Conservation (phyloP, 2,797 vertebrate genomes). For the Lophius americanus region DNA sequence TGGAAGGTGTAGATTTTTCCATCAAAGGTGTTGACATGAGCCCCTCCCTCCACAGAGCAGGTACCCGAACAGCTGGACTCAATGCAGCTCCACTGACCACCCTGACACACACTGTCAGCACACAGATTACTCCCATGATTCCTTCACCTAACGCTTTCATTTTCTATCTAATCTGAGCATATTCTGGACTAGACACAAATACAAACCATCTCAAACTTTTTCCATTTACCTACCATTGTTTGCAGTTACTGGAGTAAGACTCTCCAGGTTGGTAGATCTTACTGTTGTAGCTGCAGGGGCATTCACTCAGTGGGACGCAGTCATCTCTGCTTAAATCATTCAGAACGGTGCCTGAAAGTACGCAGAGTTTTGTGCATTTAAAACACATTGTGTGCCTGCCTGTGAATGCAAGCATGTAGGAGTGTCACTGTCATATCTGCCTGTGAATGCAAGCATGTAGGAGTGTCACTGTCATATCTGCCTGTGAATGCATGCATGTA, state of each 20-base stretch:
- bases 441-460: not conserved
- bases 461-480: no score
- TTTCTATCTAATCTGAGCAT: not conserved
- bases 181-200: not conserved
- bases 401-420: not conserved
- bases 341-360: slow-evolving; percentile 66
- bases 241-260: slow-evolving; percentile 65
- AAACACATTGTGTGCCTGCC: not conserved
- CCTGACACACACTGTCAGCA: slow-evolving; percentile 68
- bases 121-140: not conserved
- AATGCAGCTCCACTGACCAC: slow-evolving; percentile 83
- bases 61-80: slow-evolving; percentile 81
- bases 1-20: slow-evolving; percentile 86
- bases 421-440: no score
- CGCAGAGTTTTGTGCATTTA: not conserved
- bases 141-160: not conserved
- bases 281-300: slow-evolving; percentile 71
- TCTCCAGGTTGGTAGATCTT: slow-evolving; percentile 66
- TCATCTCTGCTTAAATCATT: slow-evolving; percentile 70
- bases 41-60: slow-evolving; percentile 87
- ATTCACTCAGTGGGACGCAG: slow-evolving; percentile 64
- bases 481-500: not conserved
- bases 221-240: slow-evolving; percentile 63
- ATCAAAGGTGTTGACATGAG: slow-evolving; percentile 86
- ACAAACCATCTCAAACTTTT: not conserved